phyloP scores from a whole-genome alignment of 2,113 vertebrate genomes.

The Thalassoma bifasciatum region DNA sequence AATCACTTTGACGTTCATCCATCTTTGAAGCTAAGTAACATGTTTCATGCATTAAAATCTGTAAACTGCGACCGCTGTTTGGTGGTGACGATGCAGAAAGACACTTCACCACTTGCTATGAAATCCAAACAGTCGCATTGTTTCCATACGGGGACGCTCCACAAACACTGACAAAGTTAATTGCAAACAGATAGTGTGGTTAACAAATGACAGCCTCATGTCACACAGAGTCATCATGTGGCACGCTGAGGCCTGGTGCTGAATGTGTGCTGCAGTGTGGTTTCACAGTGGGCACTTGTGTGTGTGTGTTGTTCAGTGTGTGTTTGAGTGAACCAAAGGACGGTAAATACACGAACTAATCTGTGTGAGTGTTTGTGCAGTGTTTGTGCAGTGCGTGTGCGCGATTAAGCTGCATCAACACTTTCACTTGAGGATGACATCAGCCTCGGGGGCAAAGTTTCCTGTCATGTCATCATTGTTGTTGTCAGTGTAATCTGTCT shows the following conservation, averaged over 20 bases:
- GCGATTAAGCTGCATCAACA: neutral
- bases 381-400: too few relatives aligned
- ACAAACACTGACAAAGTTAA: conserved; percentile 59
- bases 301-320: neutral
- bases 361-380: neutral
- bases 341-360: neutral
- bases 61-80: neutral
- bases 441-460: conserved; percentile 5
- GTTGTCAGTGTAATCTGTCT: neutral
- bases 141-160: conserved; percentile 31
- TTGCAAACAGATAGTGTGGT: conserved; percentile 60
- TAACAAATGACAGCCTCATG: conserved; percentile 55
- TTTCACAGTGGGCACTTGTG: conserved; percentile 8
- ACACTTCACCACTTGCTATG: conserved; percentile 22
- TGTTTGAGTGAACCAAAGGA: neutral
- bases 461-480: neutral
- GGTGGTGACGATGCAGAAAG: conserved; percentile 9
- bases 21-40: neutral
- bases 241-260: conserved; percentile 29
- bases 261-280: conserved; percentile 35
- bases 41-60: neutral
- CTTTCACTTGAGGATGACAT: neutral
- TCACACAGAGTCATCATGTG: conserved; percentile 47
- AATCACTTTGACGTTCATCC: neutral
- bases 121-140: conserved; percentile 31